Percentiles rank a stretch among this genome's conserved stretches.
Evolutionary conservation across 2,888 invertebrate species (phyloP).

Genomic region (Sesia bembeciformis): DNA sequence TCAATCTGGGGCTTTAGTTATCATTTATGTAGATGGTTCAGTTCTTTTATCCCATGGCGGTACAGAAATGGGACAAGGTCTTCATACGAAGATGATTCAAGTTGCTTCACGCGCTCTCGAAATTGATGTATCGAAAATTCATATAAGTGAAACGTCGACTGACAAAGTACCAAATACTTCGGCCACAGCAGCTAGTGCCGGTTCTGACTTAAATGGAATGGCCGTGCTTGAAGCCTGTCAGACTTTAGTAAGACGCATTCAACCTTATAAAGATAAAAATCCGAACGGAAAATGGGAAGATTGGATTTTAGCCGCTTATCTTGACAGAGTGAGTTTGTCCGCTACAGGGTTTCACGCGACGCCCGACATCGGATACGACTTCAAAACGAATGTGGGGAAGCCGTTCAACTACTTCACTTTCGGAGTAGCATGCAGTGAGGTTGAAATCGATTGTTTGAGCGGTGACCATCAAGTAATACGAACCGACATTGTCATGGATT

Average conservation of each 20-base stretch:
- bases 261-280: conserved; percentile 82
- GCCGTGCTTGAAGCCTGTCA: conserved; percentile 90
- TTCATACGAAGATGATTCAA: conserved; percentile 97
- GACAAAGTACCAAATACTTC: conserved; percentile 95
- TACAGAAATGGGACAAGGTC: conserved; percentile 98
- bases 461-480: conserved; percentile 93
- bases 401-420: conserved; percentile 90
- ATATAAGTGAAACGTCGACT: conserved; percentile 87
- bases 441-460: conserved; percentile 94
- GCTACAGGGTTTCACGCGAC: conserved; percentile 89
- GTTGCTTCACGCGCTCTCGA: conserved; percentile 84
- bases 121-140: conserved; percentile 81
- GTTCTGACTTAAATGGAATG: conserved; percentile 94
- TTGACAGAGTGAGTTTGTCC: conserved; percentile 84
- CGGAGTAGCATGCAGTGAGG: conserved; percentile 90
- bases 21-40: conserved; percentile 91
- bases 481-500: conserved; percentile 97
- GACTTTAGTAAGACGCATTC: conserved; percentile 80
- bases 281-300: conserved; percentile 89
- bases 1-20: conserved; percentile 90
- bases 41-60: conserved; percentile 92
- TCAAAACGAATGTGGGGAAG: conserved; percentile 79
- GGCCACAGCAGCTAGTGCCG: conserved; percentile 90
- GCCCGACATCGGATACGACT: conserved; percentile 82
- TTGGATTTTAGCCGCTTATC: conserved; percentile 86